Base-by-base conservation (phyloP, 2,888 invertebrate species). In the Tipula unca region DNA sequence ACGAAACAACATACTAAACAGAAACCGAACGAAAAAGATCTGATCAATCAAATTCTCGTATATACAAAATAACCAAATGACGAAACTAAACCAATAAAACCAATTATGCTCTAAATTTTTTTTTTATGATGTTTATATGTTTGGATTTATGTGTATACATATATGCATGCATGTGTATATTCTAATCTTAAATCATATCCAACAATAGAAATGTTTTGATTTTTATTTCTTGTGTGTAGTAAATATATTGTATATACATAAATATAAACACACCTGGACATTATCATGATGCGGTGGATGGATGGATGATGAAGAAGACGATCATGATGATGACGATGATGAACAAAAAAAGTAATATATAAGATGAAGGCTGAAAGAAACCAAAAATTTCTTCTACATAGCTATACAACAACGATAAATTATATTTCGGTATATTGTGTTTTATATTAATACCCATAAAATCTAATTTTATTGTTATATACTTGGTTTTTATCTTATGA, bases 51-150 rank as follows among this genome's bases (percentile, higher is more conserved):
- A 69, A 69, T 69, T 69, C 13, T 69, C 69, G n/a, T n/a, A n/a
- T 69, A 8, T 8, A 69, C 4, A 69, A 48, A n/a, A 10, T n/a
- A 6, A n/a, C 25, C 69, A 69, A 20, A 69, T 25, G 69, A 69
- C 69, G 69, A 25, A 69, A 69, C 69, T 69, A 69, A 69, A 69
- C 69, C 69, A 69, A 69, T 69, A 69, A 69, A 69, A 69, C 69
- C 69, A 69, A 69, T 69, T 69, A 69, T 69, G 69, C 69, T 69
- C 69, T 69, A 69, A 3, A 69, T 69, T 69, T 25, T 17, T n/a
- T 14, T 42, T 69, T 69, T 69, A 69, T 69, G 69, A 3, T 69
- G 69, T 48, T 39, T 39, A 39, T 39, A 39, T 39, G 39, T 48
- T 39, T 39, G 39, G 39, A 39, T 13, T 10, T 39, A 6, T 25